A percentile compares a stretch with the other conserved stretches of the same genome.
phyloP scores from a whole-genome alignment of 1,140 invertebrate genomes.

The Drosophila erecta region DNA sequence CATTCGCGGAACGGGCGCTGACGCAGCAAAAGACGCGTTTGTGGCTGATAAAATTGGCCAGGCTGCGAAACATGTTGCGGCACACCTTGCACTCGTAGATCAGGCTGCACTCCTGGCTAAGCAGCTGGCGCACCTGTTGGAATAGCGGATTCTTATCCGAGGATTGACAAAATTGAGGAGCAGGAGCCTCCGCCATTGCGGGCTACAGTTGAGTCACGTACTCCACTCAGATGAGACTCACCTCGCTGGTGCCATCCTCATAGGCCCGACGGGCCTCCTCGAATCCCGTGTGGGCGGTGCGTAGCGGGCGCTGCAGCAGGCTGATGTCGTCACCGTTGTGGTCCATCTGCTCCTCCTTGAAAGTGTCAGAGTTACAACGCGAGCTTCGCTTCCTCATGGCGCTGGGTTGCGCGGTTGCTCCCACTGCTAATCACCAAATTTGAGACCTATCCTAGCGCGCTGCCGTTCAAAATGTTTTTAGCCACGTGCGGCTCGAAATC shows the following conservation, averaged over 20 bases:
- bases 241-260: slow-evolving; percentile 87
- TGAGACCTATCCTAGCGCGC: slow-evolving; percentile 4
- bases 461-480: not conserved
- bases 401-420: not conserved
- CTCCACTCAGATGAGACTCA: slow-evolving; percentile 41
- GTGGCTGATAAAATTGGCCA: slow-evolving; percentile 93
- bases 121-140: slow-evolving; percentile 88
- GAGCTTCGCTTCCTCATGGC: slow-evolving; percentile 72
- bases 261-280: slow-evolving; percentile 87
- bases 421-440: not conserved
- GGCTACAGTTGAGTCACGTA: slow-evolving; percentile 68
- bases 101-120: slow-evolving; percentile 92
- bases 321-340: slow-evolving; percentile 85
- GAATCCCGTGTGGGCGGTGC: slow-evolving; percentile 87
- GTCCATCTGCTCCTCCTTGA: slow-evolving; percentile 63
- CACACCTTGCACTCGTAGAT: slow-evolving; percentile 94
- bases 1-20: slow-evolving; percentile 68
- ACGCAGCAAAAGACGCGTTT: slow-evolving; percentile 91
- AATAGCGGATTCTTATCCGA: slow-evolving; percentile 8
- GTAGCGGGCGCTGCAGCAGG: slow-evolving; percentile 87
- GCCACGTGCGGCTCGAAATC: slow-evolving; percentile 8
- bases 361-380: slow-evolving; percentile 67
- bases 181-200: slow-evolving; percentile 55
- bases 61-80: slow-evolving; percentile 92
- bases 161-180: not conserved